phyloP scores from a whole-genome alignment of 2,113 vertebrate species.

The Daboia siamensis region DNA sequence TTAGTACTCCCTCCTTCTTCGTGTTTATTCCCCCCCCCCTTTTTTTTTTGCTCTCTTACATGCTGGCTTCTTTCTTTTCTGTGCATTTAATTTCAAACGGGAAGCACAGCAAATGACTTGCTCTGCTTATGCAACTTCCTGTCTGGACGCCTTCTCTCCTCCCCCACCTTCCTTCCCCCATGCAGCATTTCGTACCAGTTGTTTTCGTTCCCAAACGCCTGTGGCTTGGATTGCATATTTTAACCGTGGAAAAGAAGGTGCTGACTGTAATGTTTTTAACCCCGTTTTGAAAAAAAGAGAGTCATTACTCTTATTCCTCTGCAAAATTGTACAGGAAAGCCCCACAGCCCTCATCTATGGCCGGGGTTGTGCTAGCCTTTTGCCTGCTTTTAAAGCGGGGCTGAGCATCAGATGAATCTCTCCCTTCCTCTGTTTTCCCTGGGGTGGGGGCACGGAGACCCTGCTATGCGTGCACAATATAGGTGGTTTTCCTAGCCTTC shows the following conservation, averaged over 20 bases:
- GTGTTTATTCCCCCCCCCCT: fast-evolving
- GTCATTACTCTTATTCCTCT: not conserved
- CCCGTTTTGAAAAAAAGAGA: not conserved
- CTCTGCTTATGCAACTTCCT: constrained; percentile 21
- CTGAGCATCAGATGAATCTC: not conserved
- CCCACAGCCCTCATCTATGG: not conserved
- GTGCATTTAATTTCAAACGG: not conserved
- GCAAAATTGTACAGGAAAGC: not conserved
- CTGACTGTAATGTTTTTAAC: not conserved
- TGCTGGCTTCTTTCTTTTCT: not conserved
- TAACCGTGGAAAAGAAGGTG: too few species aligned
- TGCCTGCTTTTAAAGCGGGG: not conserved
- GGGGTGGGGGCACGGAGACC: not conserved
- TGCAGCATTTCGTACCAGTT: constrained; percentile 16
- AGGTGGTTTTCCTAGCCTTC: not conserved
- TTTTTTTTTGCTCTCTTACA: not conserved
- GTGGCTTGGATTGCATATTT: not conserved
- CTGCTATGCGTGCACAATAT: not conserved
- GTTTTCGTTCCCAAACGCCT: constrained; percentile 5
- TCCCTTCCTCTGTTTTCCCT: not conserved
- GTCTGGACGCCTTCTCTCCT: not conserved
- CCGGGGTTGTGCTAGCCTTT: not conserved
- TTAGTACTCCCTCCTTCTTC: not conserved
- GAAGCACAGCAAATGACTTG: constrained; percentile 7
- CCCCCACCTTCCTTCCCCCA: constrained; percentile 14